Evolutionary conservation across 92 coral and sea anemone genomes (phyloP), one percentile per base, ranked within the genome.

Genomic region (Actinostola sp.): DNA sequence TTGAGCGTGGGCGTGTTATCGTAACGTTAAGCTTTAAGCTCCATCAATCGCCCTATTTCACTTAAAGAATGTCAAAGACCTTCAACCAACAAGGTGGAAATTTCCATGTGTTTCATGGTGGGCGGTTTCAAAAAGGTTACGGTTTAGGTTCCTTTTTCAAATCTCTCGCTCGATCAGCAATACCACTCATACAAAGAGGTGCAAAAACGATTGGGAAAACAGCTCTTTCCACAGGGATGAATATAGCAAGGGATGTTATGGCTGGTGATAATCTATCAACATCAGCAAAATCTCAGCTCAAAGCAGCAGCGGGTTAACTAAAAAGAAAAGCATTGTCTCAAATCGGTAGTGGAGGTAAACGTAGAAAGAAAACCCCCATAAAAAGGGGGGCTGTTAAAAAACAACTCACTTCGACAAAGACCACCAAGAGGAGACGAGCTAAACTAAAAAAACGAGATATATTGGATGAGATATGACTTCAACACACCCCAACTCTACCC

Each of bases 61-160:
- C 26, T 16, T 38, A 65, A 23, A 12, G 31, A 65, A 4, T 8
- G 44, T 29, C 59, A 60, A 11, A 53, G 33, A 13, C 41, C 29
- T 39, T n/a, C n/a, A n/a, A 14, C 14, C 73, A 75, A 32, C 28
- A 34, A 55, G 72, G 81, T 3, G n/a, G 23, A 2, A 31, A 57
- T 2, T 17, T 60, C 21, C 35, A 28, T 15, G 59, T 73, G 12
- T 61, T 70, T 51, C 32, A 16, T 15, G 69, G 70, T 35, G 12
- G 6, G n/a, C 78, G 31, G 49, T 50, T 68, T 44, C 81, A 67
- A 23, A 67, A 9, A 27, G 80, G 80, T 2, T 73, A 36, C 30
- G 81, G 81, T 6, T 26, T 75, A 1, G 81, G 81, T 0, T 54
- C 44, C 16, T 38, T 75, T 29, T 75, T 75, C 44, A 3, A 57